These are phyloP conservation scores for Onthophagus sagittarius DNA, from an alignment of 2,888 invertebrate species.

Conservation along the genomic window DNA sequence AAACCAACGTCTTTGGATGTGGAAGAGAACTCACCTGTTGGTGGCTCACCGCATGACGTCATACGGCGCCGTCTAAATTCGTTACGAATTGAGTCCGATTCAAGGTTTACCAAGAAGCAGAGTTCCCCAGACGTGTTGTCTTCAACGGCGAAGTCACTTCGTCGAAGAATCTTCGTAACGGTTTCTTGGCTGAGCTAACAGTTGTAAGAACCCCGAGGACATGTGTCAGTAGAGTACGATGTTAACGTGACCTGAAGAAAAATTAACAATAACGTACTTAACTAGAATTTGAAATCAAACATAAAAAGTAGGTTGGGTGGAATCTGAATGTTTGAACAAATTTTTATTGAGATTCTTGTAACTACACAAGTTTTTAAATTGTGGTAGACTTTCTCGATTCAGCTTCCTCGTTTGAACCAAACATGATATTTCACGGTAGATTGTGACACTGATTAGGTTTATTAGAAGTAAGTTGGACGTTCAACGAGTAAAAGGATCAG, in stretches of 20 bases:
- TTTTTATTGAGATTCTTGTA: background rate
- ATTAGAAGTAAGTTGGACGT: background rate
- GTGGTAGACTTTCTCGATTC: background rate
- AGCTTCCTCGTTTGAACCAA: background rate
- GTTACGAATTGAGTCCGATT: background rate
- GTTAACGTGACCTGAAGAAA: background rate
- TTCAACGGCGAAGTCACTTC: no score
- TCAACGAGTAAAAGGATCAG: background rate
- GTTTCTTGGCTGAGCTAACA: slow-evolving; percentile 22
- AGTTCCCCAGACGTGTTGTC: background rate
- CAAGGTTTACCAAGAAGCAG: background rate
- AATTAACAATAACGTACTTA: background rate
- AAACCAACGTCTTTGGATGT: no score
- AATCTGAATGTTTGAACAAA: background rate
- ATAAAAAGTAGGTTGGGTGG: background rate
- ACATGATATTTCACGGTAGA: background rate
- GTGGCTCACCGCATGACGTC: background rate
- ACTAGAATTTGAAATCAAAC: background rate
- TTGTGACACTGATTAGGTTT: background rate
- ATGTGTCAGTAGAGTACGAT: slow-evolving; percentile 22
- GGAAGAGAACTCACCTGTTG: background rate
- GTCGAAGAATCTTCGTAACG: slow-evolving; percentile 20
- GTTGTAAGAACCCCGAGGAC: slow-evolving; percentile 27
- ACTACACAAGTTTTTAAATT: background rate
- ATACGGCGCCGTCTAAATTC: background rate